phyloP scores from a whole-genome alignment of 2,797 vertebrate genomes.

The Peromyscus nudipes region DNA sequence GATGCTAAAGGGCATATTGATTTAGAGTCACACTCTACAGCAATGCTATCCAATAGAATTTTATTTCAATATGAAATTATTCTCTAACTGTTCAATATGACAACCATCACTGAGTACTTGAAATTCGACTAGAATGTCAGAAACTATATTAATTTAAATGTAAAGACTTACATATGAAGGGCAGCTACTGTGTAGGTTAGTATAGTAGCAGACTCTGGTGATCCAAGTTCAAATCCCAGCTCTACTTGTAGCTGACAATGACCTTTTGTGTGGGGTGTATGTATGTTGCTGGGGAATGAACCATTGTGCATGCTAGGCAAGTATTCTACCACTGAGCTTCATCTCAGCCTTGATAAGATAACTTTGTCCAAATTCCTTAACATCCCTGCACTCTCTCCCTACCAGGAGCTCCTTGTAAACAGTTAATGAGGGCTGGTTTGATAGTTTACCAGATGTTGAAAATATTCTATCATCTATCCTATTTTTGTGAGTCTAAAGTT shows the following conservation, averaged over 20 bases:
- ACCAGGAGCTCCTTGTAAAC: not conserved
- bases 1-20: not conserved
- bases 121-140: not conserved
- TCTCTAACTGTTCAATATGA: not conserved
- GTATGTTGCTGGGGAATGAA: not conserved
- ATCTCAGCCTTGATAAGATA: not conserved
- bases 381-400: not conserved
- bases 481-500: too few relatives aligned
- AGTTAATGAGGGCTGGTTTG: not conserved
- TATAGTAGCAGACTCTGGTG: not conserved
- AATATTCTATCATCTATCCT: too few relatives aligned
- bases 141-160: slow-evolving; percentile 44
- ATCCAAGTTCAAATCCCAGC: slow-evolving; percentile 23
- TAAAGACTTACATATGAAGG: not conserved
- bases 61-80: slow-evolving; percentile 14
- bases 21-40: slow-evolving; percentile 2
- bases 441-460: not conserved
- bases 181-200: not conserved
- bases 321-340: not conserved
- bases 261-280: not conserved
- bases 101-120: not conserved
- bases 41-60: not conserved
- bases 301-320: not conserved
- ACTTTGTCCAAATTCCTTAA: slow-evolving; percentile 21
- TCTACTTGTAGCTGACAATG: not conserved